phyloP scores from a whole-genome alignment of 2,888 invertebrate genomes.

The Danaus chrysippus region DNA sequence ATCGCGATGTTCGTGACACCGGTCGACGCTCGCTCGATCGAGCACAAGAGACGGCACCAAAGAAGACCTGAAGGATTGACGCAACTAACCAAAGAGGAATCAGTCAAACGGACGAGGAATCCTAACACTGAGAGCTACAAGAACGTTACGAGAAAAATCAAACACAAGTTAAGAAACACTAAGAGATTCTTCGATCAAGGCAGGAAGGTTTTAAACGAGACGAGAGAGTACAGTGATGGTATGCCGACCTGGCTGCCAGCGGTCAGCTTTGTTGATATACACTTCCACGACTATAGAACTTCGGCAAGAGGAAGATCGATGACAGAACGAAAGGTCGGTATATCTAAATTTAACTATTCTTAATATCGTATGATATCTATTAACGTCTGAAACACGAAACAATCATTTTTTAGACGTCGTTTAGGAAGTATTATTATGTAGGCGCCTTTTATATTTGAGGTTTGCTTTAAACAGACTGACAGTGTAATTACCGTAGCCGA shows the following conservation, averaged over 20 bases:
- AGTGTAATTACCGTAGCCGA: slow-evolving; percentile 67
- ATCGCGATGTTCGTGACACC: slow-evolving; percentile 67
- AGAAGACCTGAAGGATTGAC: slow-evolving; percentile 48
- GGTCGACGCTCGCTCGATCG: slow-evolving; percentile 55
- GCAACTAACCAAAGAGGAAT: slow-evolving; percentile 52
- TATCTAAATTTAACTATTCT: slow-evolving; percentile 13
- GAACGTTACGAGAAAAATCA: slow-evolving; percentile 57
- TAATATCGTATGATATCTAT: neutral
- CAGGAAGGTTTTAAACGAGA: slow-evolving; percentile 53
- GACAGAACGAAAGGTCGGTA: slow-evolving; percentile 63
- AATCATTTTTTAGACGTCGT: slow-evolving; percentile 11
- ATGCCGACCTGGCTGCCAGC: slow-evolving; percentile 68
- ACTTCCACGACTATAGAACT: slow-evolving; percentile 56
- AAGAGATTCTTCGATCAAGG: slow-evolving; percentile 58
- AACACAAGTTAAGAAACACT: slow-evolving; percentile 60
- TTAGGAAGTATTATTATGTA: slow-evolving; percentile 26
- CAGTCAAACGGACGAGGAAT: slow-evolving; percentile 45
- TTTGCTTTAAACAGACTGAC: slow-evolving; percentile 58
- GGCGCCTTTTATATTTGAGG: slow-evolving; percentile 43
- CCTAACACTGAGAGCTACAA: slow-evolving; percentile 51
- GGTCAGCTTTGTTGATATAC: slow-evolving; percentile 67
- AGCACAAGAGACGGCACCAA: slow-evolving; percentile 58
- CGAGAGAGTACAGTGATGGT: slow-evolving; percentile 58
- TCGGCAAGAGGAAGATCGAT: slow-evolving; percentile 45
- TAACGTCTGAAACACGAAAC: neutral